phyloP scores from a whole-genome alignment of 2,888 invertebrate species.

The Tridacna crocea region DNA sequence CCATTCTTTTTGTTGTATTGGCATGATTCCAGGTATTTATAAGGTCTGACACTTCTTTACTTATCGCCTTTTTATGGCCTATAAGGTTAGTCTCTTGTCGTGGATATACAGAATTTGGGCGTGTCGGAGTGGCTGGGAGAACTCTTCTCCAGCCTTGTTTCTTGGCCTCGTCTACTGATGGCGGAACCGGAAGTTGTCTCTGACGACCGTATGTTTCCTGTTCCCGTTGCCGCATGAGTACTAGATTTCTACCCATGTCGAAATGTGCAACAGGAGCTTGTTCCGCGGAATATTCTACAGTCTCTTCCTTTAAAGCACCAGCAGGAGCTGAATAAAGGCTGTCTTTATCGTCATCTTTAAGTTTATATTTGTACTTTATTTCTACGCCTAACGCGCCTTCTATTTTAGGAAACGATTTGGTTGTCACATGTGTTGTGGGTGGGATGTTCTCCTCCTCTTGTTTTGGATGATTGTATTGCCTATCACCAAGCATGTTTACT shows the following conservation, averaged over 20 bases:
- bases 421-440: neutral
- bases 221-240: slow-evolving; percentile 43
- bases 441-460: neutral
- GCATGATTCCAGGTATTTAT: slow-evolving; percentile 41
- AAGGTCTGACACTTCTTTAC: slow-evolving; percentile 44
- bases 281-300: neutral
- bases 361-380: slow-evolving; percentile 39
- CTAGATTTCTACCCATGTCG: slow-evolving; percentile 54
- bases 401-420: slow-evolving; percentile 54
- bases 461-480: neutral
- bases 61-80: slow-evolving; percentile 34
- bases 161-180: slow-evolving; percentile 6
- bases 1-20: slow-evolving; percentile 24
- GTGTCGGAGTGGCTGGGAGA: slow-evolving; percentile 43
- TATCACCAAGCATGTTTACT: slow-evolving; percentile 55
- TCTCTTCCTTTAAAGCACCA: slow-evolving; percentile 35
- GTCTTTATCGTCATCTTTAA: slow-evolving; percentile 42
- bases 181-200: slow-evolving; percentile 48
- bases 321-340: slow-evolving; percentile 56
- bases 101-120: slow-evolving; percentile 41
- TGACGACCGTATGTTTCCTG: slow-evolving; percentile 39
- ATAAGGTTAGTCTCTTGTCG: slow-evolving; percentile 21
- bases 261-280: slow-evolving; percentile 12
- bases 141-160: slow-evolving; percentile 43
- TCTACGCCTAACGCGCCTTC: slow-evolving; percentile 58